Evolutionary conservation across 2,888 invertebrate species (phyloP).

Genomic region (Emmelina monodactyla): DNA sequence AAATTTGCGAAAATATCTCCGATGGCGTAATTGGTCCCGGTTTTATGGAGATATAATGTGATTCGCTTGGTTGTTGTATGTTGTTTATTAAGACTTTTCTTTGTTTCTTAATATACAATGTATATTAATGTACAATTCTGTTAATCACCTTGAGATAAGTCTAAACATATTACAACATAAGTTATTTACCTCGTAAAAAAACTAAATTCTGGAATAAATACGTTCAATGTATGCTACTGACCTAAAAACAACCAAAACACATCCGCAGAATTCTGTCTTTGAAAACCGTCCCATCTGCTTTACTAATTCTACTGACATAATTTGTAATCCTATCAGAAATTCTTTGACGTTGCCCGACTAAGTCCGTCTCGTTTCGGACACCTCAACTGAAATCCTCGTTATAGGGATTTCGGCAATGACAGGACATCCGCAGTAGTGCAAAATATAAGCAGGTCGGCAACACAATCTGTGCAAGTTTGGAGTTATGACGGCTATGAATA

Average conservation of each 20-base stretch:
- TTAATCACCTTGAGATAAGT: too few relatives aligned
- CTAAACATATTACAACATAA: too few relatives aligned
- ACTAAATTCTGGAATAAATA: too few relatives aligned
- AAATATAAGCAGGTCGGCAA: constrained; percentile 33
- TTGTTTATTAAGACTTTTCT: too few relatives aligned
- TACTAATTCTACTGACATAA: too few relatives aligned
- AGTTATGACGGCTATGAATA: constrained; percentile 41
- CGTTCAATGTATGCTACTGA: too few relatives aligned
- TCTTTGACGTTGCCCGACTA: constrained; percentile 13
- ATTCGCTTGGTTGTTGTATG: not conserved
- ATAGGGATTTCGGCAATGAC: constrained; percentile 19
- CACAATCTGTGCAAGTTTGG: constrained; percentile 37
- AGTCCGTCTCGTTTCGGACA: constrained; percentile 11
- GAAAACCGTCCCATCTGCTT: too few relatives aligned
- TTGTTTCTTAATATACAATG: too few relatives aligned
- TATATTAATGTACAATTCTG: too few relatives aligned
- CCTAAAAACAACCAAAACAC: too few relatives aligned
- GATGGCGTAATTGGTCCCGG: constrained; percentile 13
- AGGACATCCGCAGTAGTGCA: constrained; percentile 22
- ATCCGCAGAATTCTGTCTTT: too few relatives aligned
- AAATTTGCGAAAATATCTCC: constrained; percentile 16
- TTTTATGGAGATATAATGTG: not conserved
- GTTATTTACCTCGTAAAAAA: too few relatives aligned
- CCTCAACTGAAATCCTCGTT: constrained; percentile 28
- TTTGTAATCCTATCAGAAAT: constrained; percentile 16